Conservation (phyloP, 2,888 invertebrate species). For the Formica aserva region DNA sequence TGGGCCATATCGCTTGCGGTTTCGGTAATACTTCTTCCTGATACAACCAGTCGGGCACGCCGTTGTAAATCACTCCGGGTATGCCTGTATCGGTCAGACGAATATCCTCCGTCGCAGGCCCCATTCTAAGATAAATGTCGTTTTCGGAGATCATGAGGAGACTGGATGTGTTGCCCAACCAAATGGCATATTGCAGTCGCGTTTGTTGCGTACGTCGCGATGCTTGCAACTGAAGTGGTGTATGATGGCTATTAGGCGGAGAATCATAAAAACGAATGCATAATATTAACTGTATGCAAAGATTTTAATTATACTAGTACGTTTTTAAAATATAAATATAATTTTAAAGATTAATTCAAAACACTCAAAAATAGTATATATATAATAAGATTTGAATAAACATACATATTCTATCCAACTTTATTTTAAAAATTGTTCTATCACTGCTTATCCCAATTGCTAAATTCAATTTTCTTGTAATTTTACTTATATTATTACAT, state of each 20-base stretch:
- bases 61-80: conserved; percentile 95
- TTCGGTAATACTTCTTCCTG: conserved; percentile 96
- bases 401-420: no score
- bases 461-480: no score
- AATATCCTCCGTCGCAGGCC: conserved; percentile 89
- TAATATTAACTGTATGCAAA: neutral
- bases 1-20: conserved; percentile 94
- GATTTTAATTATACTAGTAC: neutral
- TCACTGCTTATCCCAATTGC: no score
- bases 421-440: no score
- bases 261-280: neutral
- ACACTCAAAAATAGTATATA: neutral
- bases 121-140: conserved; percentile 94
- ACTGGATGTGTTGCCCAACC: conserved; percentile 93
- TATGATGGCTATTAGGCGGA: conserved; percentile 90
- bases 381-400: neutral
- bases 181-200: conserved; percentile 93
- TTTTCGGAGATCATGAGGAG: conserved; percentile 94
- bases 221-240: conserved; percentile 93
- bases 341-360: neutral
- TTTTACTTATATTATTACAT: no score
- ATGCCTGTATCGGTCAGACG: conserved; percentile 92
- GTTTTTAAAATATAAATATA: neutral
- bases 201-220: conserved; percentile 90
- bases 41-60: conserved; percentile 98